phyloP scores from a whole-genome alignment of 2,888 invertebrate species.

The Ectobius pallidus region DNA sequence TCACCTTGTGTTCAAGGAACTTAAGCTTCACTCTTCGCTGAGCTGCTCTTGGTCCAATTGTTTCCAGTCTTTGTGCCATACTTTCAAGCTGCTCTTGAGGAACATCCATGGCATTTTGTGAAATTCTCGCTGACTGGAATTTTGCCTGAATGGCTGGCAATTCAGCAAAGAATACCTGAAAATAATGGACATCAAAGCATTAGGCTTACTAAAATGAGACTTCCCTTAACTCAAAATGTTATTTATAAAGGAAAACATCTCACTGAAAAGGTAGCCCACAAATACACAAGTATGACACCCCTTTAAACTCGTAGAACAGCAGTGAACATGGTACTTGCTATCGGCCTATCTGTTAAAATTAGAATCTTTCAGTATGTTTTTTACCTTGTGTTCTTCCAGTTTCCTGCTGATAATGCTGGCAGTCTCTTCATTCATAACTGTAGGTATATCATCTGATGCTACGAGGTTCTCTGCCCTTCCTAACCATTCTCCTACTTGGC shows the following conservation, averaged over 20 bases:
- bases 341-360: too few species aligned
- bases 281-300: too few species aligned
- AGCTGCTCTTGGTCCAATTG: slow-evolving; percentile 75
- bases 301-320: too few species aligned
- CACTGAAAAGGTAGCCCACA: too few species aligned
- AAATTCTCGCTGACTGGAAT: slow-evolving; percentile 75
- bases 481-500: slow-evolving; percentile 84
- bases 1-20: slow-evolving; percentile 85
- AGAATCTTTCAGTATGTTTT: too few species aligned
- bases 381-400: slow-evolving; percentile 85
- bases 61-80: slow-evolving; percentile 78
- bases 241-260: too few species aligned
- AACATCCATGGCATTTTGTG: slow-evolving; percentile 71
- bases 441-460: slow-evolving; percentile 81
- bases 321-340: too few species aligned
- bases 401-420: slow-evolving; percentile 87
- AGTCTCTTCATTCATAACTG: slow-evolving; percentile 85
- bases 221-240: too few species aligned
- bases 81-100: slow-evolving; percentile 81
- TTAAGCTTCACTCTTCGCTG: slow-evolving; percentile 85
- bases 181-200: too few species aligned
- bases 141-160: slow-evolving; percentile 77
- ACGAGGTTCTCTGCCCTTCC: slow-evolving; percentile 84
- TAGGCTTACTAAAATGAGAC: too few species aligned
- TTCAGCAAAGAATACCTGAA: slow-evolving; percentile 80